Evolutionary conservation across 1,140 invertebrate genomes (phyloP).

Genomic region (Habropoda laboriosa): DNA sequence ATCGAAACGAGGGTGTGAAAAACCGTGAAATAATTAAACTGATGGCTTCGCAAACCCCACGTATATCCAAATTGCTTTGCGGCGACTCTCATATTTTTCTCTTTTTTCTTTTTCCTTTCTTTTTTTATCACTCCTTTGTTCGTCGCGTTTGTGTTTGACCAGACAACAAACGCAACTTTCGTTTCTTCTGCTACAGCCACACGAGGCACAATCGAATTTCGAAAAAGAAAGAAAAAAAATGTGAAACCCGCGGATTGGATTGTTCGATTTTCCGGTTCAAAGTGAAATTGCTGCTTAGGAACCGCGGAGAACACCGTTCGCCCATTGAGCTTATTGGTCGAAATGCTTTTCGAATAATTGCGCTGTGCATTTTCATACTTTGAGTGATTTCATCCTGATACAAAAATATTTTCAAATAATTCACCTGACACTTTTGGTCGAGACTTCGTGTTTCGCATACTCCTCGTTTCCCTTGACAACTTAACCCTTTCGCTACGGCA

Average conservation of each 20-base stretch:
- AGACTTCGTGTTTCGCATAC: too few relatives aligned
- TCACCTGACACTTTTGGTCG: too few relatives aligned
- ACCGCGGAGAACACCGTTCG: background rate
- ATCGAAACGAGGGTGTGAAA: background rate
- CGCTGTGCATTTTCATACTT: too few relatives aligned
- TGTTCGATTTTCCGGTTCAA: background rate
- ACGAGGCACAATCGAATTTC: background rate
- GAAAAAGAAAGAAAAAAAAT: too few relatives aligned
- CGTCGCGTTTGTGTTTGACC: background rate
- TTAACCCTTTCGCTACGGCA: too few relatives aligned
- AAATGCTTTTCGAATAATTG: background rate
- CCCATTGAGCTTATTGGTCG: too few relatives aligned
- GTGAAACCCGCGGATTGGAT: background rate
- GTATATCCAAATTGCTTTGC: background rate
- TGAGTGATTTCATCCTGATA: too few relatives aligned
- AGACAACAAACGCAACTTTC: background rate
- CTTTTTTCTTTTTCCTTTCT: background rate
- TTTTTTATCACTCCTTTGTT: background rate
- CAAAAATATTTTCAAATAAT: too few relatives aligned
- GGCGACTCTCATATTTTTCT: background rate
- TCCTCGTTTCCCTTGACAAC: too few relatives aligned
- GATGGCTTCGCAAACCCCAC: background rate
- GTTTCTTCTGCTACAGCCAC: background rate
- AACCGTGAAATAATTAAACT: background rate
- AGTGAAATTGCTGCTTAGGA: background rate